Evolutionary conservation across 2,113 vertebrate species (phyloP).

Genomic region (Jacana jacana): DNA sequence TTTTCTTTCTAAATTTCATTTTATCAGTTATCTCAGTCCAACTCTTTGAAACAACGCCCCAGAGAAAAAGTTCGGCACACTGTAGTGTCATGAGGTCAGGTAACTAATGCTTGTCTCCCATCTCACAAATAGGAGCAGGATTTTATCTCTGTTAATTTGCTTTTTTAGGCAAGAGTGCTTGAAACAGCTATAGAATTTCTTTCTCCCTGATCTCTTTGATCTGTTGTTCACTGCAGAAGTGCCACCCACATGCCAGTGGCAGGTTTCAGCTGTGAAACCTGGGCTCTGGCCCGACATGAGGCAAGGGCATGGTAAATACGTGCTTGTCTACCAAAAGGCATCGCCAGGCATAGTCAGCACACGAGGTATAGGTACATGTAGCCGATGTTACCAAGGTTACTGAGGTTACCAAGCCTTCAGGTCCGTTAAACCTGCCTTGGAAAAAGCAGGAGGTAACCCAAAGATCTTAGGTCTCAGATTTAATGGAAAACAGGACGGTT

Average conservation of each 20-base stretch:
- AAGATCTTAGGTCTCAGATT: neutral
- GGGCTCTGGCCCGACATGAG: neutral
- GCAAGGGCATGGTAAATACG: neutral
- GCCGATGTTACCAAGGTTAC: neutral
- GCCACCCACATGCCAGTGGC: neutral
- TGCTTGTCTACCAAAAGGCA: neutral
- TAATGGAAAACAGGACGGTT: neutral
- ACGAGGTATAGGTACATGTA: accelerated
- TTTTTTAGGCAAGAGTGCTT: neutral
- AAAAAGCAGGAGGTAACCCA: neutral
- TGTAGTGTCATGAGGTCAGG: neutral
- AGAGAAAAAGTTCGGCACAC: neutral
- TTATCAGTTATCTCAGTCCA: neutral
- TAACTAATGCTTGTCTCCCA: neutral
- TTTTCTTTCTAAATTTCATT: constrained; percentile 16
- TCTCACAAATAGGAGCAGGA: neutral
- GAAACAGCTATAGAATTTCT: neutral
- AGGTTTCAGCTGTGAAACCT: neutral
- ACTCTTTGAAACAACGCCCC: neutral
- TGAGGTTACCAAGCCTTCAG: neutral
- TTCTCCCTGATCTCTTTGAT: neutral
- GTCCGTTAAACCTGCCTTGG: neutral
- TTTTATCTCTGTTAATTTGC: neutral
- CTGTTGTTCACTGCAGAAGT: neutral
- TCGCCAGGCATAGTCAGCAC: neutral